A percentile compares a stretch with the other conserved stretches of the same genome.
These are phyloP conservation scores for Periplaneta americana DNA, from an alignment of 1,140 invertebrate species.

Conservation along the genomic window DNA sequence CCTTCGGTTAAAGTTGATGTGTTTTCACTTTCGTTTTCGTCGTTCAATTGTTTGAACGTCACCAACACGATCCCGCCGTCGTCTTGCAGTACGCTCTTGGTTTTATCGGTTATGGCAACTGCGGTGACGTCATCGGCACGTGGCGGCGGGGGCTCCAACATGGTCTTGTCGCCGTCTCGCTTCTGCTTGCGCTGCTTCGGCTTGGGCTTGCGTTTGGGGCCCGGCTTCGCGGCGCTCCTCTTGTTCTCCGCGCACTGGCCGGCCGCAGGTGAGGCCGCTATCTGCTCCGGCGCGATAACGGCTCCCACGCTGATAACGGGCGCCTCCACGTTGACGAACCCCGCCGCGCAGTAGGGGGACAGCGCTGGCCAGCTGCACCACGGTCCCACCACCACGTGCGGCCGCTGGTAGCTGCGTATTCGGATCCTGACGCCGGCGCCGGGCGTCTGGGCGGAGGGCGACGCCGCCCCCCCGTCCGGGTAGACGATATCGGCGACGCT, in stretches of 20 bases:
- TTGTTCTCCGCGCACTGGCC: not conserved
- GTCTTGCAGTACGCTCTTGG: not conserved
- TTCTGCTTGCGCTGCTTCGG: not conserved
- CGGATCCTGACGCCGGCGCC: slow-evolving; percentile 37
- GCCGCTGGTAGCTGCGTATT: slow-evolving; percentile 53
- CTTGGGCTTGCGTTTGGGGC: not conserved
- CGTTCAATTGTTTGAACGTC: not conserved
- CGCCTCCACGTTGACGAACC: not conserved
- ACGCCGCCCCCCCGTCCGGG: slow-evolving; percentile 18
- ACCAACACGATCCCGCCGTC: not conserved
- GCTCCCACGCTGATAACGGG: not conserved
- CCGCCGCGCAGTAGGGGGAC: not conserved
- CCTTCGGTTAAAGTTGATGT: not conserved
- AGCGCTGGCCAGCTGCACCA: slow-evolving; percentile 8
- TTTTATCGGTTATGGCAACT: too few relatives aligned
- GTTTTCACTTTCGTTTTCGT: not conserved
- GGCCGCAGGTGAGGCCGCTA: not conserved
- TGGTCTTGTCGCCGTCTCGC: not conserved
- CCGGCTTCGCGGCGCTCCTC: not conserved
- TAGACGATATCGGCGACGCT: not conserved
- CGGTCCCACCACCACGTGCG: slow-evolving; percentile 13
- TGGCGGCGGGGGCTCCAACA: too few relatives aligned
- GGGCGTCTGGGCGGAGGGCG: slow-evolving; percentile 37
- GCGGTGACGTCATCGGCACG: too few relatives aligned
- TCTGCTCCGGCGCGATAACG: not conserved